These are phyloP conservation scores for Pituophis catenifer DNA, from an alignment of 2,113 vertebrate species.

Conservation along the genomic window DNA sequence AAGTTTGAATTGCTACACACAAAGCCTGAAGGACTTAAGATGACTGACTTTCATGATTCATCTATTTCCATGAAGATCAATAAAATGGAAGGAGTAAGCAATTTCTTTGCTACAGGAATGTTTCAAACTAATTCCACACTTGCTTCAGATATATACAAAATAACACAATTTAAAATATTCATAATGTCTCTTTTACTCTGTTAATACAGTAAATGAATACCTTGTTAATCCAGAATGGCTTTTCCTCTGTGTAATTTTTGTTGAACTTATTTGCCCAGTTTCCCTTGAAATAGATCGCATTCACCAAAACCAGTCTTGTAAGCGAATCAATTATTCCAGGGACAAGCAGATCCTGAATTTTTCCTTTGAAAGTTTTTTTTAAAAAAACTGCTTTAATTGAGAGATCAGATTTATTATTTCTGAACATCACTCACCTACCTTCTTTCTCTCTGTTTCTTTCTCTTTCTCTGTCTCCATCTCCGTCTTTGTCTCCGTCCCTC, in stretches of 20 bases:
- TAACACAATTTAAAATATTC: neutral
- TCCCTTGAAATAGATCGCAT: slow-evolving; percentile 91
- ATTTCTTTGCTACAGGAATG: neutral
- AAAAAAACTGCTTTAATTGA: neutral
- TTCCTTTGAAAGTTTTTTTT: slow-evolving; percentile 68
- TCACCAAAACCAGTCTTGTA: slow-evolving; percentile 82
- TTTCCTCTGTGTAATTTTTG: slow-evolving; percentile 66
- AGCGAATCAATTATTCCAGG: slow-evolving; percentile 66
- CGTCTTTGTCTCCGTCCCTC: too few relatives aligned
- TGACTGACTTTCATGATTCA: neutral
- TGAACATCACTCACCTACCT: too few relatives aligned
- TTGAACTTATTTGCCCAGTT: slow-evolving; percentile 77
- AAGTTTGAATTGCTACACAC: neutral
- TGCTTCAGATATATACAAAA: neutral
- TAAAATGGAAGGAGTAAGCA: neutral
- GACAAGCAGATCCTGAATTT: slow-evolving; percentile 82
- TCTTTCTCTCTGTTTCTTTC: too few relatives aligned
- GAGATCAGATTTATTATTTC: too few relatives aligned
- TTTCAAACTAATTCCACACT: neutral
- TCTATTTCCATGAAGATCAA: neutral
- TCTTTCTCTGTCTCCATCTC: too few relatives aligned
- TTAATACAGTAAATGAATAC: slow-evolving; percentile 37
- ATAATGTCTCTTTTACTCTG: neutral
- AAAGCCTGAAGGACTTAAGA: neutral
- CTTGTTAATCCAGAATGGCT: slow-evolving; percentile 80